Evolutionary conservation across 2,888 invertebrate species (phyloP).

Genomic region (Sphaerophoria taeniata): DNA sequence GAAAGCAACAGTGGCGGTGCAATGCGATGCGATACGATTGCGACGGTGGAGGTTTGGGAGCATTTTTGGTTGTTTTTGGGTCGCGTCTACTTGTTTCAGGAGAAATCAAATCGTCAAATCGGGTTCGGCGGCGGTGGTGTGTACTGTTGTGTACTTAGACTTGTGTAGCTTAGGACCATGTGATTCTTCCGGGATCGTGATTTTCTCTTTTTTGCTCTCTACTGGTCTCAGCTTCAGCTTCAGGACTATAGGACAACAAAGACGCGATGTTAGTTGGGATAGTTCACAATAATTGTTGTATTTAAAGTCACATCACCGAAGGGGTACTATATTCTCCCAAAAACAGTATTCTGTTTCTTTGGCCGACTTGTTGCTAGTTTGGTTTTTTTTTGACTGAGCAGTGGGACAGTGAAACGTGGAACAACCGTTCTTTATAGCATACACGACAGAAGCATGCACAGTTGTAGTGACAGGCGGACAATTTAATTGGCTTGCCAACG

Average conservation of each 20-base stretch:
- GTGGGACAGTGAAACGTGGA: constrained; percentile 42
- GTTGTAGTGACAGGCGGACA: constrained; percentile 73
- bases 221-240: constrained; percentile 57
- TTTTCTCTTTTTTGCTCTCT: constrained; percentile 78
- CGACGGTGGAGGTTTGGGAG: constrained; percentile 17
- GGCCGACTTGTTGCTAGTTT: constrained; percentile 8
- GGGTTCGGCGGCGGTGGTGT: constrained; percentile 26
- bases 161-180: constrained; percentile 62
- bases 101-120: constrained; percentile 75
- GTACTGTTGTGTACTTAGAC: constrained; percentile 17
- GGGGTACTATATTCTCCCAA: constrained; percentile 29
- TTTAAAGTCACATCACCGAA: constrained; percentile 18
- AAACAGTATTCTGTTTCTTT: constrained; percentile 31
- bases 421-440: constrained; percentile 67
- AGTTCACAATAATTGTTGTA: constrained; percentile 63
- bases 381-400: background rate
- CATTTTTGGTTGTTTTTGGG: constrained; percentile 59
- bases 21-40: background rate
- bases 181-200: constrained; percentile 82
- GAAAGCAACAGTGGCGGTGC: constrained; percentile 6
- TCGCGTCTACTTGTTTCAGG: constrained; percentile 70
- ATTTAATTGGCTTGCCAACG: constrained; percentile 71
- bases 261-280: constrained; percentile 50
- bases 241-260: constrained; percentile 27
- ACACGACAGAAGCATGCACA: constrained; percentile 73